Evolutionary conservation across 37 sponge, comb jelly and placozoan species (phyloP).

Genomic region (Cliona cf. orientalis): DNA sequence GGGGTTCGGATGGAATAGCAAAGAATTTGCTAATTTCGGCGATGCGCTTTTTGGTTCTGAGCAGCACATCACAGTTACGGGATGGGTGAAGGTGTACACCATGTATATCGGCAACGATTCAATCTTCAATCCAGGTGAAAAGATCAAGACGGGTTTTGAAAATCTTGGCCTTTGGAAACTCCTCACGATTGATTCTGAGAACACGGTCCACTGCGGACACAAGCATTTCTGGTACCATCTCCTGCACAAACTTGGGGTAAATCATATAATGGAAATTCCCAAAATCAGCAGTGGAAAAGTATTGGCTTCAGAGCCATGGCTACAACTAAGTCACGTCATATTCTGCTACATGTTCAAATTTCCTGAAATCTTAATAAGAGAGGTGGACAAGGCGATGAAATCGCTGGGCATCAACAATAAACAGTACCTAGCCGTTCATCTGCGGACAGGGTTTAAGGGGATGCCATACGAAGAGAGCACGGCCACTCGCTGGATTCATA

Average conservation of each 20-base stretch:
- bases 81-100: background rate
- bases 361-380: background rate
- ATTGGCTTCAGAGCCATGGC: background rate
- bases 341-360: slow-evolving; percentile 26
- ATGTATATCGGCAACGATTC: background rate
- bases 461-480: background rate
- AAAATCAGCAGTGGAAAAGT: background rate
- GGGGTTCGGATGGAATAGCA: slow-evolving; percentile 21
- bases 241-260: slow-evolving; percentile 13
- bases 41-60: slow-evolving; percentile 1
- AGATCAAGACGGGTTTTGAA: background rate
- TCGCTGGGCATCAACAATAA: background rate
- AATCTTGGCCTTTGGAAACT: slow-evolving; percentile 8
- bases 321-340: slow-evolving; percentile 7
- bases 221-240: slow-evolving; percentile 7
- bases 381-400: background rate
- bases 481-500: background rate
- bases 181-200: background rate
- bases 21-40: slow-evolving; percentile 17
- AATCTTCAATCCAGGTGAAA: background rate
- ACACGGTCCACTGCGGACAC: background rate
- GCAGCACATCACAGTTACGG: slow-evolving; percentile 12
- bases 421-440: slow-evolving; percentile 33
- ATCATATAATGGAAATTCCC: slow-evolving; percentile 29
- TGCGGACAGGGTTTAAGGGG: slow-evolving; percentile 55